These are phyloP conservation scores for Graphium colonna DNA, from an alignment of 2,888 invertebrate species.

Conservation along the genomic window DNA sequence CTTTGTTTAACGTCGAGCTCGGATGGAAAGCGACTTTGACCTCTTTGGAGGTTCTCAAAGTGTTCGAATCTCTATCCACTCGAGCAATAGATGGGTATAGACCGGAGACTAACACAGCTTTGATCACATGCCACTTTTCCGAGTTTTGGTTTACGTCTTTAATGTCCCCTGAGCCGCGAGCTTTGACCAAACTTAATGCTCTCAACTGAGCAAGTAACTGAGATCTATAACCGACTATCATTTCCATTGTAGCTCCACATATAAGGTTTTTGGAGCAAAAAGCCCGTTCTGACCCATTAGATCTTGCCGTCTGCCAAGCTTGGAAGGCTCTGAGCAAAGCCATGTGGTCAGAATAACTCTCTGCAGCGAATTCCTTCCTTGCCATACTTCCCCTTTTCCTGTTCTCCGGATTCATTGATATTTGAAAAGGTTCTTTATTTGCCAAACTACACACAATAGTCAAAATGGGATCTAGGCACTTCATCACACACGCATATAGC, in stretches of 20 bases:
- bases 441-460: conserved; percentile 94
- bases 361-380: conserved; percentile 85
- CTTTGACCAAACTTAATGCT: conserved; percentile 85
- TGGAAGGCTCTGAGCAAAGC: conserved; percentile 90
- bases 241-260: conserved; percentile 92
- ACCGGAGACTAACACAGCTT: conserved; percentile 92
- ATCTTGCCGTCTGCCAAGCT: conserved; percentile 82
- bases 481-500: conserved; percentile 91
- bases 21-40: conserved; percentile 76
- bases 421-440: conserved; percentile 86
- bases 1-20: conserved; percentile 82
- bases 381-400: conserved; percentile 82
- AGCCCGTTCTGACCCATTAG: conserved; percentile 81
- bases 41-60: conserved; percentile 83
- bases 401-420: conserved; percentile 85
- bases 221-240: conserved; percentile 90
- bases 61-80: conserved; percentile 82
- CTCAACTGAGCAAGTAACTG: conserved; percentile 91
- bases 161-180: conserved; percentile 82
- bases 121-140: conserved; percentile 94
- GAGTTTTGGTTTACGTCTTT: conserved; percentile 91
- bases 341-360: conserved; percentile 94
- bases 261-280: conserved; percentile 89
- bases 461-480: conserved; percentile 94
- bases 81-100: conserved; percentile 93